phyloP scores from a whole-genome alignment of 2,888 invertebrate species.

The Melipona bicolor region DNA sequence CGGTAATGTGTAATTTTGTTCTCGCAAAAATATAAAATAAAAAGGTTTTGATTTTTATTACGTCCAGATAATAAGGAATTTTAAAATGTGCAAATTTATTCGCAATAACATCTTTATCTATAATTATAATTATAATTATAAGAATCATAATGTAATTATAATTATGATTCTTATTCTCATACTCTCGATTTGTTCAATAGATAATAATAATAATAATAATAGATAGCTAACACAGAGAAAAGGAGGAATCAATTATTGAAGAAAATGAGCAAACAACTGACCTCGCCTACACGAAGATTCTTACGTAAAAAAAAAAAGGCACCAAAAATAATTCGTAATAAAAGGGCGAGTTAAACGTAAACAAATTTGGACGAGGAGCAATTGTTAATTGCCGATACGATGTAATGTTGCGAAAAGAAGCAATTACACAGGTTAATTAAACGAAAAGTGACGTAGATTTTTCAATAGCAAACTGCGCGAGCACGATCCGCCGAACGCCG shows the following conservation, averaged over 20 bases:
- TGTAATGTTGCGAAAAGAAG: background rate
- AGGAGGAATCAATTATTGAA: background rate
- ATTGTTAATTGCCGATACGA: background rate
- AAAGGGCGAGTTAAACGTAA: background rate
- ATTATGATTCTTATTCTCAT: no score
- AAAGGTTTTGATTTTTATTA: no score
- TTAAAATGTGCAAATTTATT: no score
- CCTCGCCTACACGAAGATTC: background rate
- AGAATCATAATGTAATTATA: no score
- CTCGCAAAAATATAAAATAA: no score
- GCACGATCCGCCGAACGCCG: background rate
- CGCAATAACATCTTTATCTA: no score
- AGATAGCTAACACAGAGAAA: background rate
- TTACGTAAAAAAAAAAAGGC: background rate
- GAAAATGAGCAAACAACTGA: background rate
- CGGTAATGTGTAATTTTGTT: no score
- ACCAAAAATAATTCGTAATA: background rate
- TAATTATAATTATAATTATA: no score
- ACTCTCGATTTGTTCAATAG: no score
- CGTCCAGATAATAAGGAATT: no score
- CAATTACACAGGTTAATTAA: slow-evolving; percentile 1
- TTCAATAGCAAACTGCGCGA: background rate
- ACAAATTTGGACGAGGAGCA: background rate
- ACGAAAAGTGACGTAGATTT: background rate
- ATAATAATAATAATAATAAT: no score